Base-by-base conservation (phyloP, 2,888 invertebrate genomes). In the Conops quadrifasciatus region DNA sequence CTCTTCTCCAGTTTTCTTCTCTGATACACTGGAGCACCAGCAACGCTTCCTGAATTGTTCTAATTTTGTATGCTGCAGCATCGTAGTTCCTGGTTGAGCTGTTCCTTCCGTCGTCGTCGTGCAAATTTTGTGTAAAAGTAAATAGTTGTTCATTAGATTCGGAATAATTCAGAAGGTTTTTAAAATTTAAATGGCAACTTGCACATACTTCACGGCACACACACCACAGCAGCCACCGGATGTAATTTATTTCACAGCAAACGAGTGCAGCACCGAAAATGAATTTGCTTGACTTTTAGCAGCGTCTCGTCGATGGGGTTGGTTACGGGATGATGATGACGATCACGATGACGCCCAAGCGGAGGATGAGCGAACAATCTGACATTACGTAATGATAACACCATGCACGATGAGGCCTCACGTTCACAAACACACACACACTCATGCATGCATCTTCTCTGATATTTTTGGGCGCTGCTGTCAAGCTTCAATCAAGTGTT, bases 91-190 rank as follows among this genome's bases (percentile, higher is more conserved):
- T 9, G 9, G 36, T 36, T 36, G 36, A 9, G 9, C 36, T 36
- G 36, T 36, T 9, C 36, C 36, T 9, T 36, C 36, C 5, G 4
- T 9, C 36, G 36, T 45, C 49, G 49, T 3, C 16, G 45, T 28
- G 11, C 68, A 28, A 30, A 56, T 26, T 58, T 26, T 24, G 30
- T 28, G 28, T 26, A 58, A 58, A 66, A 68, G 30, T 49, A 68
- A 68, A 68, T 51, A 68, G 51, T 62, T 62, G 43, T 68, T 68
- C 68, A 68, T 68, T 68, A 68, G 51, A 62, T 53, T 68, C 36
- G 9, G 62, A 68, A 68, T 68, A 62, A 68, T 68, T 68, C 68
- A 68, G 21, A 53, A 30, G 68, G 19, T n/a, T 68, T 53, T 36
- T 68, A 47, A 59, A 67, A 67, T 59, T 68, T 60, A 68, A 62